phyloP scores from a whole-genome alignment of 2,797 vertebrate species.

The Podarcis siculus region DNA sequence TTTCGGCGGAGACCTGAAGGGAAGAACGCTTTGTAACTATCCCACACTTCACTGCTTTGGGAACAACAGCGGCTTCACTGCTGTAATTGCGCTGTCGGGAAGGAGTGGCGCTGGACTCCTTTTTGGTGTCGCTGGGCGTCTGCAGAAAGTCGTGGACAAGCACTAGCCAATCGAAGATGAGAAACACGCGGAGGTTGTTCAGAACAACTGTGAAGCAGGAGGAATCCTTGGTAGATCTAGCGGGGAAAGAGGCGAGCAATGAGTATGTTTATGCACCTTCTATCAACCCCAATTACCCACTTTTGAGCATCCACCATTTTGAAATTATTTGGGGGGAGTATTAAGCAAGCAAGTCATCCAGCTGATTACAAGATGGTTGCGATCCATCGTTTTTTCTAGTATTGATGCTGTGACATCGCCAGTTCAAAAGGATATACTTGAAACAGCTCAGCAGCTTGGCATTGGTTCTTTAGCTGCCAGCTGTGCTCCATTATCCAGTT shows the following conservation, averaged over 20 bases:
- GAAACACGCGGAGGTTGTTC: constrained; percentile 94
- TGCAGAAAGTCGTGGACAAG: constrained; percentile 90
- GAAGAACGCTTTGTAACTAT: constrained; percentile 96
- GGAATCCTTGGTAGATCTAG: constrained; percentile 91
- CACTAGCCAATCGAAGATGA: constrained; percentile 96
- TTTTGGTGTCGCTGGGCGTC: constrained; percentile 81
- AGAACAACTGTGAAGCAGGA: constrained; percentile 96
- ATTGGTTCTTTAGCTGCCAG: background rate
- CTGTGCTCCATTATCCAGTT: no score
- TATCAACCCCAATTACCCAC: background rate
- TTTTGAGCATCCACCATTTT: background rate
- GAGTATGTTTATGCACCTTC: background rate
- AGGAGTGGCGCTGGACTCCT: constrained; percentile 5
- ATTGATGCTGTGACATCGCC: fast-evolving
- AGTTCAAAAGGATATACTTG: background rate
- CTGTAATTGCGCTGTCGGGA: constrained; percentile 72
- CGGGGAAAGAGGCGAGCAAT: constrained; percentile 12
- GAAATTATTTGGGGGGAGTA: background rate
- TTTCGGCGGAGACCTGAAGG: constrained; percentile 84
- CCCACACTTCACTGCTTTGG: constrained; percentile 93
- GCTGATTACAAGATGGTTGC: fast-evolving
- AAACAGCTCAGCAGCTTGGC: background rate
- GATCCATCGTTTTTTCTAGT: no score
- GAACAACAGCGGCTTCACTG: constrained; percentile 77
- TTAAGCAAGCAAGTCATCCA: no score